Percentiles rank a stretch among this genome's conserved stretches.
phyloP scores from a whole-genome alignment of 2,888 invertebrate species.

The Ochropacha duplaris region DNA sequence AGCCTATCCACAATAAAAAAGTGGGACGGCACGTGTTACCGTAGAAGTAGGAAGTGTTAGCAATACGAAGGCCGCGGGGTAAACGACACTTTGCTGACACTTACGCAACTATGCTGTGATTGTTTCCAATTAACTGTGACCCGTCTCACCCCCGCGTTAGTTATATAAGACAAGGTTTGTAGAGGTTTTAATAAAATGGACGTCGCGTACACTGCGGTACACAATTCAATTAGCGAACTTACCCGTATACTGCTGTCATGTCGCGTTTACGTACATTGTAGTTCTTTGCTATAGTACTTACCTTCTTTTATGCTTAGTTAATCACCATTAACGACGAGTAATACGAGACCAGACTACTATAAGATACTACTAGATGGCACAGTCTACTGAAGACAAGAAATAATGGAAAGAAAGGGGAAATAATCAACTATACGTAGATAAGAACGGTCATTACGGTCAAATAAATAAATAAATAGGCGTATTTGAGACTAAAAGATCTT shows the following conservation, averaged over 20 bases:
- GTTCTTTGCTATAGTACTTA: background rate
- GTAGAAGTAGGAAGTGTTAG: constrained; percentile 50
- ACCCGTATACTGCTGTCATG: background rate
- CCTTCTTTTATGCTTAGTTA: background rate
- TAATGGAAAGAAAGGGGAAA: no score
- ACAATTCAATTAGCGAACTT: constrained; percentile 25
- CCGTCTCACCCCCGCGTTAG: constrained; percentile 29
- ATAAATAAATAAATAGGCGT: no score
- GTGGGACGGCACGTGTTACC: background rate
- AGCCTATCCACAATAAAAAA: no score
- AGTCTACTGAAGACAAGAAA: no score
- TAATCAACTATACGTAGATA: no score
- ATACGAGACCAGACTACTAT: background rate
- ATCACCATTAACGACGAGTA: background rate
- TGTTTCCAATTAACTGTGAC: constrained; percentile 49
- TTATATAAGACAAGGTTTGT: constrained; percentile 22
- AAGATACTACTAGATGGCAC: no score
- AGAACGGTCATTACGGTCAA: no score
- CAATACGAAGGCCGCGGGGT: constrained; percentile 71
- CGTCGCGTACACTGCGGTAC: constrained; percentile 4
- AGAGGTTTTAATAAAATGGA: constrained; percentile 28
- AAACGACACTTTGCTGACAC: constrained; percentile 63
- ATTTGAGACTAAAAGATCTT: no score
- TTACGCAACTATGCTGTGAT: constrained; percentile 60
- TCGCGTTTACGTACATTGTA: background rate